Evolutionary conservation across 2,113 vertebrate species (phyloP), one percentile per base, ranked within the genome.

Genomic region (Jacana jacana): DNA sequence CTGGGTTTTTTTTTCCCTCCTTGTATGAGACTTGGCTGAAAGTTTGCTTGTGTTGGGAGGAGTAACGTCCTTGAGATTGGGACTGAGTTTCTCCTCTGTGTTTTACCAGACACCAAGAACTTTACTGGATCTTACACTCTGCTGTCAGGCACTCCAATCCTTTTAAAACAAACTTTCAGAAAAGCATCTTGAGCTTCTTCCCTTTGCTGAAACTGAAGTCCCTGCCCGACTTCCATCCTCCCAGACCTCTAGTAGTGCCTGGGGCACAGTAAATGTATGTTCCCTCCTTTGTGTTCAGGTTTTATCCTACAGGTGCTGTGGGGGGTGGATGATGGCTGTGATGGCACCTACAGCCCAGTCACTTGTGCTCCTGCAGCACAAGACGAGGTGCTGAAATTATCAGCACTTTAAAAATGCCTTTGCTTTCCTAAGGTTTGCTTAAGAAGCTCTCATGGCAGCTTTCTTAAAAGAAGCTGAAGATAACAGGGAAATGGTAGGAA

Each of bases 221-320:
- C 18, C 69, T 20, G 3, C 2, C 86, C 51, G 33, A 3, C 20
- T 58, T 42, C 60, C 66, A 79, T 5, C 37, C 39, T 52, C 31
- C 13, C 31, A 5, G 52, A 28, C 12, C 73, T 81, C 48, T 24
- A 15, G 8, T 1, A 13, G 60, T 6, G 54, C 46, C 73, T n/a
- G 40, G 71, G 48, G 49, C 35, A 42, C 18, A 17, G 49, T 6
- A 52, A 66, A 31, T 5, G 13, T 12, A 7, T 0, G 0, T 54
- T 86, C 42, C 58, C 22, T 70, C 58, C 64, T 12, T 20, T 1
- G 8, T 11, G 20, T 1, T 70, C 18, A 49, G 83, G 35, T 30
- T 80, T 83, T 35, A 30, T 24, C 63, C 13, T 15, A 1, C 4
- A 35, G 57, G 0, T 0, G 0, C 35, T 1, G 11, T 10, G 2